Conservation (phyloP, 2,113 vertebrate genomes). For the Cyrtonyx montezumae region DNA sequence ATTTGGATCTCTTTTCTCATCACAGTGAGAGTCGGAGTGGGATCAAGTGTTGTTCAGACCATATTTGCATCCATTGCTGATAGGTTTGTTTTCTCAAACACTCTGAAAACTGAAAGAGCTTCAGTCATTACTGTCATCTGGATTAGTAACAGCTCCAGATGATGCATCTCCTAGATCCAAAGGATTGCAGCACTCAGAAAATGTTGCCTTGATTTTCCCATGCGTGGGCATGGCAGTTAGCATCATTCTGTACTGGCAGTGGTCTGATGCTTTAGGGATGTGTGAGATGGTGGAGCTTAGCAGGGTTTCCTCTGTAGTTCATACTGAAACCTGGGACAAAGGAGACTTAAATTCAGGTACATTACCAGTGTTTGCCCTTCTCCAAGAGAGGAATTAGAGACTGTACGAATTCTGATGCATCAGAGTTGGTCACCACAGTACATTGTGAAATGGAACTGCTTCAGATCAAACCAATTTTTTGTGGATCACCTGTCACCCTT, state of each 20-base stretch:
- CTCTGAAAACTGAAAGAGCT: neutral
- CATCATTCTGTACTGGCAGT: neutral
- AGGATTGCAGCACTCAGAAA: neutral
- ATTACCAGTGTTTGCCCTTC: neutral
- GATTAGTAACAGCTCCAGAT: neutral
- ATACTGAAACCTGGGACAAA: neutral
- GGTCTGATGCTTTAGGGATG: neutral
- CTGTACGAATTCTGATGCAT: neutral
- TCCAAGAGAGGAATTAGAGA: neutral
- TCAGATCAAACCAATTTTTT: neutral
- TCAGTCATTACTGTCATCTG: neutral
- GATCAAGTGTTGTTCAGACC: neutral
- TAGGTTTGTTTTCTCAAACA: neutral
- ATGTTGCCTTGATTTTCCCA: neutral
- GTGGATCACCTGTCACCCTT: neutral
- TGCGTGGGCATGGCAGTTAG: neutral
- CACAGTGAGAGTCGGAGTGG: neutral
- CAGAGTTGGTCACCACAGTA: neutral
- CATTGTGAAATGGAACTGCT: neutral
- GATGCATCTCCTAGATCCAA: neutral
- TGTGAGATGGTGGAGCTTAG: neutral
- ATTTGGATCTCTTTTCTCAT: neutral
- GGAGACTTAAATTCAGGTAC: neutral
- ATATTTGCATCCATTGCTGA: neutral
- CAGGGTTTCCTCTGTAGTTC: neutral